Base-by-base conservation (phyloP, 2,797 vertebrate genomes). In the Paedocypris micromegethes region DNA sequence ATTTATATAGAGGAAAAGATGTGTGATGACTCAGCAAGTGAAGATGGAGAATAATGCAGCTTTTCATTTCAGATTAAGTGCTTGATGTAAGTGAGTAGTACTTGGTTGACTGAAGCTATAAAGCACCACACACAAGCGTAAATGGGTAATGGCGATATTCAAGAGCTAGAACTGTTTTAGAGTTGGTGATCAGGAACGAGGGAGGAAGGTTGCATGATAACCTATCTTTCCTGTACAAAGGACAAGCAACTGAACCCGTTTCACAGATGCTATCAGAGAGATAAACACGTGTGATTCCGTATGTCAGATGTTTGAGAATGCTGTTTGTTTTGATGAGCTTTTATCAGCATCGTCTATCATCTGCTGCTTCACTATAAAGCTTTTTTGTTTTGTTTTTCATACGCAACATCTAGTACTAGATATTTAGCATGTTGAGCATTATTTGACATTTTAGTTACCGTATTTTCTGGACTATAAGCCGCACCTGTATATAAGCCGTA, bases 21-120 rank as follows among this genome's bases (percentile, higher is more conserved):
- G 52, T 40, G 40, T 49, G 43, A 50, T n/a, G 51, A 51, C 48
- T 69, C 23, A 49, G 7, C 56, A 38, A 63, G 45, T 48, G 51
- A 61, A 62, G n/a, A 56, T 9, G 38, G 65, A 3, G 0, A 38
- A 58, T 58, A 58, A 50, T 49, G 57, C 43, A 44, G 2, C 68
- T 54, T 70, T 62, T 63, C 58, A 63, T 57, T 63, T 62, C 68
- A 70, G 59, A 63, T 56, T 56, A 49, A 56, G 53, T 41, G 40
- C 52, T 63, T 49, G 52, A 47, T n/a, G 50, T 56, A 61, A 69
- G 58, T 46, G 54, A 44, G 41, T 39, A 39, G 38, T 68, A 6
- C 43, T 60, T 4, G 6, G 9, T 52, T 60, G 6, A 50, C 45
- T 56, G 52, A 70, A 44, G 68, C 46, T 63, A 38, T 57, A 56